phyloP scores from a whole-genome alignment of 2,888 invertebrate species.

The Cosmia pyralina region DNA sequence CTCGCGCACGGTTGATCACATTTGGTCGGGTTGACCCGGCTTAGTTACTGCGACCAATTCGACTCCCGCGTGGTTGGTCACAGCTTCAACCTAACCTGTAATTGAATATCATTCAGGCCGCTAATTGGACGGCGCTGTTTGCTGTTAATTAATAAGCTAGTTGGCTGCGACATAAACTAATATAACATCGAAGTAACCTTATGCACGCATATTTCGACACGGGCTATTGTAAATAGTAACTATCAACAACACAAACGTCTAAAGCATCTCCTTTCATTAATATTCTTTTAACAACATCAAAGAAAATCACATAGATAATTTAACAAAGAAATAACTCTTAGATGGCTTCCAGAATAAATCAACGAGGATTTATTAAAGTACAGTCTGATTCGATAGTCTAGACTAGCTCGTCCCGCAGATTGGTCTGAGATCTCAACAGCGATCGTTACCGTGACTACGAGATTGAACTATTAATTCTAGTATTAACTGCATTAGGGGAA shows the following conservation, averaged over 20 bases:
- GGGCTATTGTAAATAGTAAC: neutral
- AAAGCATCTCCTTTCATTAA: neutral
- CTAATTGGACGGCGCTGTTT: too few relatives aligned
- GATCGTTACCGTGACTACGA: constrained; percentile 22
- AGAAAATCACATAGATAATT: constrained; percentile 7
- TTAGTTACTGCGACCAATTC: too few relatives aligned
- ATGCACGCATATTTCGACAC: too few relatives aligned
- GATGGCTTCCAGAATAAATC: constrained; percentile 40
- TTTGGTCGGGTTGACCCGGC: too few relatives aligned
- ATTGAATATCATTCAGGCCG: too few relatives aligned
- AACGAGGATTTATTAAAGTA: constrained; percentile 43
- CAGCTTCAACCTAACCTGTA: too few relatives aligned
- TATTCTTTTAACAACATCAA: constrained; percentile 3
- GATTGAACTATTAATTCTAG: constrained; percentile 46
- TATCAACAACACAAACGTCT: neutral
- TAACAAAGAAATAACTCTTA: constrained; percentile 27
- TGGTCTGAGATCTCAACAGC: constrained; percentile 29
- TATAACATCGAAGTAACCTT: neutral
- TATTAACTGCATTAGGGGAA: constrained; percentile 19
- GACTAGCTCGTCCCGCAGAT: constrained; percentile 34
- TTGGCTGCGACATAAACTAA: too few relatives aligned
- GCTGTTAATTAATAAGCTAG: too few relatives aligned
- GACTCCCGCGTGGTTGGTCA: too few relatives aligned
- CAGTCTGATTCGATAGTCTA: constrained; percentile 32
- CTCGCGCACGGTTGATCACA: too few relatives aligned